Conservation (phyloP, 2,113 vertebrate genomes). For the Stigmatopora nigra region DNA sequence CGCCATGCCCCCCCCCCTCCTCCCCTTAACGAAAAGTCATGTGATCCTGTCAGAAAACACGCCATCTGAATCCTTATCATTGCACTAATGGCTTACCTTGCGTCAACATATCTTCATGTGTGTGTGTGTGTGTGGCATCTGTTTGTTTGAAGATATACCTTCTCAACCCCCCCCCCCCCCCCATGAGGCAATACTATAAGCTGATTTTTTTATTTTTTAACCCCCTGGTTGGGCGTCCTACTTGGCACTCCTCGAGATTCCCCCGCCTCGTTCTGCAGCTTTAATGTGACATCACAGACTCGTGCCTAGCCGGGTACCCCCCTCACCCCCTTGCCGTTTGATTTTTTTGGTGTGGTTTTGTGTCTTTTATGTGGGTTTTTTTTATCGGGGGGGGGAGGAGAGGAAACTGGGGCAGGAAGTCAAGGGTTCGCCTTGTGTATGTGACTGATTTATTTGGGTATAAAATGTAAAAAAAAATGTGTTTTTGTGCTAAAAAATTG, state of each 20-base stretch:
- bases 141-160: slow-evolving; percentile 40
- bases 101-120: slow-evolving; percentile 1
- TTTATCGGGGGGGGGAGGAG: slow-evolving; percentile 5
- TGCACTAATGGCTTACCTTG: slow-evolving; percentile 45
- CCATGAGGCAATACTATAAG: slow-evolving; percentile 37
- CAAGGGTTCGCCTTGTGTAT: too few relatives aligned
- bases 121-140: slow-evolving; percentile 25
- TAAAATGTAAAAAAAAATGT: too few relatives aligned
- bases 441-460: too few relatives aligned
- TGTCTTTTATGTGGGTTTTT: slow-evolving; percentile 27
- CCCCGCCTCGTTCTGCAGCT: slow-evolving; percentile 30
- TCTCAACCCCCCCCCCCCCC: slow-evolving; percentile 26
- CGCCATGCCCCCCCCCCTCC: too few relatives aligned
- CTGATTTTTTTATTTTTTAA: slow-evolving; percentile 39
- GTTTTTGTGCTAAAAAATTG: too few relatives aligned
- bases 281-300: slow-evolving; percentile 54
- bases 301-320: slow-evolving; percentile 40
- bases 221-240: slow-evolving; percentile 45
- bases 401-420: slow-evolving; percentile 9
- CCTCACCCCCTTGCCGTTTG: slow-evolving; percentile 22
- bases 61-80: slow-evolving; percentile 45
- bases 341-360: slow-evolving; percentile 36
- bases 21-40: slow-evolving; percentile 50
- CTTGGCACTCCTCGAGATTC: slow-evolving; percentile 41
- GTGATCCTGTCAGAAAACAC: slow-evolving; percentile 44